Evolutionary conservation across 2,113 vertebrate species (phyloP).

Genomic region (Panthera tigris): DNA sequence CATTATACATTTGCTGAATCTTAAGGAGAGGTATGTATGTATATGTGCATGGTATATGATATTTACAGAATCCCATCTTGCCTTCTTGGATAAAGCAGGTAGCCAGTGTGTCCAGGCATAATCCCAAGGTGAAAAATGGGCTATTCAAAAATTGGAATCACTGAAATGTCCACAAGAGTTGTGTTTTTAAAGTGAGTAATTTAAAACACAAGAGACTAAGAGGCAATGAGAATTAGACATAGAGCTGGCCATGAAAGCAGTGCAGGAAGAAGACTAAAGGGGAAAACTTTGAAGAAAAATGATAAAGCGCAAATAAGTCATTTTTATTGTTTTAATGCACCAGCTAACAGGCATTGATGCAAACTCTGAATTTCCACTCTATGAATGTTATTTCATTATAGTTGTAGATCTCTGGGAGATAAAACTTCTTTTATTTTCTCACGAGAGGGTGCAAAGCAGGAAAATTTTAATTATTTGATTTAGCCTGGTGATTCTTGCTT

Average conservation of each 20-base stretch:
- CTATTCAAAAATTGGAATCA: neutral
- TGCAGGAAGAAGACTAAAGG: neutral
- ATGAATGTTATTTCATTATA: neutral
- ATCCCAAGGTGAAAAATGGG: neutral
- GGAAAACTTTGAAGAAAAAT: neutral
- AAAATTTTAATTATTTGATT: neutral
- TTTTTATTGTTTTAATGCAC: neutral
- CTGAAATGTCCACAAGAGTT: neutral
- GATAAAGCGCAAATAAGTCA: neutral
- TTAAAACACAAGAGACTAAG: neutral
- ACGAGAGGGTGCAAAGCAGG: neutral
- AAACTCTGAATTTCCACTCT: neutral
- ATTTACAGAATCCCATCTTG: neutral
- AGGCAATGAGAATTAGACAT: neutral
- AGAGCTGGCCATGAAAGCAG: neutral
- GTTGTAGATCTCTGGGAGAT: neutral
- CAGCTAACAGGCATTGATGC: neutral
- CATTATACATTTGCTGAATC: neutral
- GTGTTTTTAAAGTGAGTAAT: neutral
- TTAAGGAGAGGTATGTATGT: neutral
- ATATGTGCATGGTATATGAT: neutral
- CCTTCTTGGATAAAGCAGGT: neutral
- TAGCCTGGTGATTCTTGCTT: neutral
- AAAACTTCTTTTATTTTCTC: neutral
- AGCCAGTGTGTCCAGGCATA: neutral